phyloP scores from a whole-genome alignment of 2,797 vertebrate species.

The Galagoides demidoff region DNA sequence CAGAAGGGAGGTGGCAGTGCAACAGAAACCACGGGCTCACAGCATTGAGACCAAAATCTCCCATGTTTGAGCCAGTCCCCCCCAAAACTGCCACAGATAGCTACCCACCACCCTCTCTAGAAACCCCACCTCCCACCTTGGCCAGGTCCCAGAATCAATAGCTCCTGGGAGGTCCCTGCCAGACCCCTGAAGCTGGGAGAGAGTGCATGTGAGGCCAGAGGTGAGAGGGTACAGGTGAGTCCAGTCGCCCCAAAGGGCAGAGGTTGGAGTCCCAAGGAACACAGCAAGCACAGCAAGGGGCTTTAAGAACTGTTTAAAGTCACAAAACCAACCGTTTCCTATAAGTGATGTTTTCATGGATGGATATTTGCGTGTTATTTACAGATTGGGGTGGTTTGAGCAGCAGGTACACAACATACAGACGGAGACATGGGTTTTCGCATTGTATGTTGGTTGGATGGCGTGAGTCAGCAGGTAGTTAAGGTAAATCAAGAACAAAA shows the following conservation, averaged over 20 bases:
- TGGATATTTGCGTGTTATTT: conserved; percentile 87
- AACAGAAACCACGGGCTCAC: conserved; percentile 35
- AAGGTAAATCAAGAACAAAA: conserved; percentile 88
- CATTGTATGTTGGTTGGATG: conserved; percentile 90
- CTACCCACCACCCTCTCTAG: conserved; percentile 55
- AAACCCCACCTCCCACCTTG: not conserved
- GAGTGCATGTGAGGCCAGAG: conserved; percentile 75
- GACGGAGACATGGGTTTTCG: conserved; percentile 89
- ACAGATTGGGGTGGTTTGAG: conserved; percentile 84
- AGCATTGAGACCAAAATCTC: not conserved
- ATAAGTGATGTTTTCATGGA: conserved; percentile 91
- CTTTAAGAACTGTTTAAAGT: conserved; percentile 85
- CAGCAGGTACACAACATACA: conserved; percentile 89
- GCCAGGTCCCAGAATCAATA: not conserved
- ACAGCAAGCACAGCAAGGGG: conserved; percentile 72
- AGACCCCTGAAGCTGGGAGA: not conserved
- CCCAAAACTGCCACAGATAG: conserved; percentile 68
- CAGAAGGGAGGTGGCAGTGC: not conserved
- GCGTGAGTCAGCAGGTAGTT: conserved; percentile 90
- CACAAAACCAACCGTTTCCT: conserved; percentile 91
- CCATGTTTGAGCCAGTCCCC: not conserved
- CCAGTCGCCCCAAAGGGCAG: not conserved
- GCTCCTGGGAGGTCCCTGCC: not conserved
- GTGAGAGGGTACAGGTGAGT: conserved; percentile 4
- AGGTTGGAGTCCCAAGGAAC: conserved; percentile 39